Conservation (phyloP, 2,888 invertebrate species). For the Lamellibrachia columna region DNA sequence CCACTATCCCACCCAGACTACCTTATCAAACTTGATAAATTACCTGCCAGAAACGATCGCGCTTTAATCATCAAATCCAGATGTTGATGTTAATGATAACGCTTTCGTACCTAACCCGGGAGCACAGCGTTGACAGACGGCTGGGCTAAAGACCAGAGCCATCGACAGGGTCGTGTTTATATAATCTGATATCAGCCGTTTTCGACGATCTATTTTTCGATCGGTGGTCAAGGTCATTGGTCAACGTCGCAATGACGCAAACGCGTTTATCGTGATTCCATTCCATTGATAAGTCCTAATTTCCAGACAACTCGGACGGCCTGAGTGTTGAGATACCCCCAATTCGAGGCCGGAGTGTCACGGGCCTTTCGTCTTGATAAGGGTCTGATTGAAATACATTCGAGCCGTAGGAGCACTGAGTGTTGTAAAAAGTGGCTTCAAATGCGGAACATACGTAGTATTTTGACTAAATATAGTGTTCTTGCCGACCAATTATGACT, state of each 20-base stretch:
- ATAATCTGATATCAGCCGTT: neutral
- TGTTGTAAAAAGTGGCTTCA: neutral
- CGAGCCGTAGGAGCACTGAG: neutral
- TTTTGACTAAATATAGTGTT: too few species aligned
- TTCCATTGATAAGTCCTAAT: neutral
- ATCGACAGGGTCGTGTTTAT: neutral
- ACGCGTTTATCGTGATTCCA: neutral
- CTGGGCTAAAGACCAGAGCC: neutral
- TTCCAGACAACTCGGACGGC: neutral
- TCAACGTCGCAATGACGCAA: neutral
- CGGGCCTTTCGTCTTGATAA: neutral
- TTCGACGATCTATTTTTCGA: neutral
- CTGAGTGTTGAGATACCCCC: neutral
- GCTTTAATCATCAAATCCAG: neutral
- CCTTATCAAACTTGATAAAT: neutral
- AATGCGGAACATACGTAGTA: too few species aligned
- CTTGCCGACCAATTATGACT: too few species aligned
- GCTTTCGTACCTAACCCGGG: neutral
- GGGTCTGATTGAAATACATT: neutral
- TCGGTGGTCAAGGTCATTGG: neutral
- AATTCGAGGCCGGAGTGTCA: neutral
- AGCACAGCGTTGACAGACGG: neutral
- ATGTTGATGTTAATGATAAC: neutral
- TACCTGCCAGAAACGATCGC: neutral
- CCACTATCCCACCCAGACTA: neutral